A percentile compares a stretch with the other conserved stretches of the same genome.
Conservation (phyloP, 1,140 invertebrate species). For the Ridgeia piscesae region DNA sequence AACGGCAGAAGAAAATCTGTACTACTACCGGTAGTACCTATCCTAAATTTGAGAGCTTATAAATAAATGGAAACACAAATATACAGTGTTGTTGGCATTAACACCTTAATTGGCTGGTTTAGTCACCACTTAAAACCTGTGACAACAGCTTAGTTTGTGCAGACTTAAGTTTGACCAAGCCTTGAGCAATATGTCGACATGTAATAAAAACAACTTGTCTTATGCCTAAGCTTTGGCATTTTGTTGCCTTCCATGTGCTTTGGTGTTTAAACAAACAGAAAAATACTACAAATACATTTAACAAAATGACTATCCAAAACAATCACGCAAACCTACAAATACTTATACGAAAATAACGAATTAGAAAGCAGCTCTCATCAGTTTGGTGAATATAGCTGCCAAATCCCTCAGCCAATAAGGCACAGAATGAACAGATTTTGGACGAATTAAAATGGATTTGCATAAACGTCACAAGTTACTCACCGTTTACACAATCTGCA, state of each 20-base stretch:
- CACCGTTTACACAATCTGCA: neutral
- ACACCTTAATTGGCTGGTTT: no score
- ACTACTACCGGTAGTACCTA: no score
- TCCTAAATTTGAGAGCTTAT: no score
- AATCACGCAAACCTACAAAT: no score
- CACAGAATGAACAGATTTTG: neutral
- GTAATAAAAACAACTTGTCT: neutral
- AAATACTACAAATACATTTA: neutral
- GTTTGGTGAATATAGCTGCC: no score
- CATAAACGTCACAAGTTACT: neutral
- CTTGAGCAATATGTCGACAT: neutral
- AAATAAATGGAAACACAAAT: no score
- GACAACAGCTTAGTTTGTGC: neutral
- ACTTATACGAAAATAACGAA: no score
- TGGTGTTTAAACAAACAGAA: neutral
- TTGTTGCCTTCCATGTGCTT: neutral
- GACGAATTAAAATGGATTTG: neutral
- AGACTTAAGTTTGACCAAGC: neutral
- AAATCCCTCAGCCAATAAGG: neutral
- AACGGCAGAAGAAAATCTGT: no score
- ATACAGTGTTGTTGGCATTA: no score
- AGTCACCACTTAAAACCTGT: neutral
- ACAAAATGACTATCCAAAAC: no score
- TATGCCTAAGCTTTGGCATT: neutral
- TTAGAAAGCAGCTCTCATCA: no score